A percentile compares a stretch with the other conserved stretches of the same genome.
Evolutionary conservation across 2,888 invertebrate species (phyloP).

Genomic region (Cryptophagus acutangulus): DNA sequence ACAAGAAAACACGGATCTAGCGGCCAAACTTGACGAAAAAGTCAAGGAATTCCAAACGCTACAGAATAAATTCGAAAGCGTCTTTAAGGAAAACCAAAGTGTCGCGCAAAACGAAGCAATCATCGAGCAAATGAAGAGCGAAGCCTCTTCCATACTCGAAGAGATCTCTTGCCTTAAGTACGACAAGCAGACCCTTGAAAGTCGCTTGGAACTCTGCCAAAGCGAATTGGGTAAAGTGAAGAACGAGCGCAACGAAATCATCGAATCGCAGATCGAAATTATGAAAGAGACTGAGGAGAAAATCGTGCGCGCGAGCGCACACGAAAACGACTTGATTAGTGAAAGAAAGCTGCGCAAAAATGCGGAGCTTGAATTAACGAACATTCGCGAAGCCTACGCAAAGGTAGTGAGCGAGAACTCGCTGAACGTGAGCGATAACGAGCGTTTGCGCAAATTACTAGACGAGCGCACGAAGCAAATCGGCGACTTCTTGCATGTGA

Average conservation of each 20-base stretch:
- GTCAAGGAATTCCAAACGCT: too few relatives aligned
- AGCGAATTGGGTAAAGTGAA: conserved; percentile 34
- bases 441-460: conserved; percentile 30
- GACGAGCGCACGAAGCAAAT: conserved; percentile 35
- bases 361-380: conserved; percentile 20
- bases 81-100: too few relatives aligned
- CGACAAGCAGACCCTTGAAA: too few relatives aligned
- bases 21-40: too few relatives aligned
- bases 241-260: conserved; percentile 30
- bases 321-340: conserved; percentile 30
- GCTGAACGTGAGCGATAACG: conserved; percentile 39
- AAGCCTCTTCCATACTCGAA: too few relatives aligned
- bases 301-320: conserved; percentile 29
- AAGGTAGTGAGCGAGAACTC: conserved; percentile 38
- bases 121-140: too few relatives aligned
- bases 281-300: conserved; percentile 36
- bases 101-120: too few relatives aligned
- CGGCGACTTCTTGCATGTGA: conserved; percentile 30
- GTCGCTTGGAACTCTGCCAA: conserved; percentile 20
- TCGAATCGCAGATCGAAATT: conserved; percentile 32
- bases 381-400: conserved; percentile 39
- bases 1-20: too few relatives aligned
- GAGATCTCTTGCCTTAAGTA: too few relatives aligned
- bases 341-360: conserved; percentile 31
- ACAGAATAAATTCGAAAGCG: too few relatives aligned